Evolutionary conservation across 1,140 invertebrate species (phyloP), one percentile per base, ranked within the genome.

Genomic region (Diachasma alloeum): DNA sequence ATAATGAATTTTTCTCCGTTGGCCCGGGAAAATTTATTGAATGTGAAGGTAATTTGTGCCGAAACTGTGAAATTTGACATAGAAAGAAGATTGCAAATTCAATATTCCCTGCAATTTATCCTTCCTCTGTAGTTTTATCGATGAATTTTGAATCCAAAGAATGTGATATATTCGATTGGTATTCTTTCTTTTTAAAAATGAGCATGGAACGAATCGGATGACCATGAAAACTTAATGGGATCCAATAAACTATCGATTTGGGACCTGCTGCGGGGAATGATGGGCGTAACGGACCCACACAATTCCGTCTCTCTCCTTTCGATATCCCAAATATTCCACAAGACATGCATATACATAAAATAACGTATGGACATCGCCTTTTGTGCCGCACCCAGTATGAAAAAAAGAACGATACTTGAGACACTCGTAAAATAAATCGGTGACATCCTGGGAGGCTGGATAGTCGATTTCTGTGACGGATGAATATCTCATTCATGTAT

Each of bases 341-440:
- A 73, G 24, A 39, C 53, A 74, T 66, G 26, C 36, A 63, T 46
- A 56, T 56, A 69, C 17, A 72, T 48, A 66, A 53, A 68, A 10
- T 39, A 68, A 68, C 63, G 48, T 36, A 75, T 24, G 48, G 17
- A 42, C 44, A 74, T 74, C n/a, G 59, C 17, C 42, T 63, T 56
- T 63, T 42, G 31, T 17, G 36, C 66, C 66, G 36, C 66, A 68
- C 66, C 66, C 66, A 68, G n/a, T 0, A 68, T 37, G 36, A 37
- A 68, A 10, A 63, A 59, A 36, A 59, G 22, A 19, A 56, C 19
- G 48, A 56, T 72, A 48, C 15, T 19, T 66, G 53, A 42, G 24
- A 76, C 69, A 74, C 83, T 84, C 83, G 81, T 85, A 81, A 85
- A 86, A 87, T 85, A 86, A 87, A 86, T 87, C 83, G 85, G 83